These are phyloP conservation scores for Erebia epiphron DNA, from an alignment of 2,888 invertebrate species.

Conservation along the genomic window DNA sequence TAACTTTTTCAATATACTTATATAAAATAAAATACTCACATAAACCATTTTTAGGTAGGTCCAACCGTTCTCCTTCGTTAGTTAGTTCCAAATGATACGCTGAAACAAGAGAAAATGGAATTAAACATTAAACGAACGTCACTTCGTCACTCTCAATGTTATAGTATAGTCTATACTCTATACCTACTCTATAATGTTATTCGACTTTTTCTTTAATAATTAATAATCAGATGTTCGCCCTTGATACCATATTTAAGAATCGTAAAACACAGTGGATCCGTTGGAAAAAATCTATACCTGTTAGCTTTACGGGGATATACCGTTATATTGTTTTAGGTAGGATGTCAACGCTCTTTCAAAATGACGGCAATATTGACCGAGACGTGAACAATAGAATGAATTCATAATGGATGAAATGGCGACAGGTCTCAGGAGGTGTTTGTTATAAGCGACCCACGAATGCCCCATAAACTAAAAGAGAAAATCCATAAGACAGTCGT, in stretches of 20 bases:
- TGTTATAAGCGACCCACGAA: too few species aligned
- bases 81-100: conserved; percentile 11
- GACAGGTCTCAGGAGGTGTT: too few species aligned
- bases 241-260: not conserved
- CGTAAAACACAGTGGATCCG: not conserved
- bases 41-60: conserved; percentile 39
- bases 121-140: not conserved
- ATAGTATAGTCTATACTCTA: too few species aligned
- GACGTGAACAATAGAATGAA: too few species aligned
- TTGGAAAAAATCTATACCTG: not conserved
- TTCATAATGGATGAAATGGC: too few species aligned
- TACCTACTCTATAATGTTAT: too few species aligned
- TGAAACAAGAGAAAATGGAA: conserved; percentile 31
- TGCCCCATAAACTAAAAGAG: too few species aligned
- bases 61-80: not conserved
- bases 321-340: too few species aligned
- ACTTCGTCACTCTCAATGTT: too few species aligned
- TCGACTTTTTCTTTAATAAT: not conserved
- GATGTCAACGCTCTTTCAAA: too few species aligned
- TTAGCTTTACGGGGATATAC: not conserved
- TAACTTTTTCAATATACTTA: not conserved
- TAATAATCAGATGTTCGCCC: not conserved
- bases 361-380: too few species aligned
- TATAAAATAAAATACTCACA: conserved; percentile 36
- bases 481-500: too few species aligned